Evolutionary conservation across 2,888 invertebrate genomes (phyloP).

Genomic region (Andrena minutula): DNA sequence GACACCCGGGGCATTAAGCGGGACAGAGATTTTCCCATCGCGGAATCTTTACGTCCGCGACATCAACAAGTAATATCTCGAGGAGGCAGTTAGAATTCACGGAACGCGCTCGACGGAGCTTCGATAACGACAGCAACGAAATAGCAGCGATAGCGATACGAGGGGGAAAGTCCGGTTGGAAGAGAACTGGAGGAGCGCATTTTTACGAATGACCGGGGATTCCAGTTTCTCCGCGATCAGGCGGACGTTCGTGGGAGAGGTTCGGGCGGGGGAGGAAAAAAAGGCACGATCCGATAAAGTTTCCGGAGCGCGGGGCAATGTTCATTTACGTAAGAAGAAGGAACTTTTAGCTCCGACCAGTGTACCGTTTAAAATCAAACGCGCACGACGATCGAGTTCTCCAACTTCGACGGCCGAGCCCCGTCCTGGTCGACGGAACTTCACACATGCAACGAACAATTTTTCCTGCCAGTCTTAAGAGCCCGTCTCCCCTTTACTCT

Average conservation of each 20-base stretch:
- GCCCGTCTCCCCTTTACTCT: conserved; percentile 32
- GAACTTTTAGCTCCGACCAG: conserved; percentile 21
- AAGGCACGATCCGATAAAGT: conserved; percentile 37
- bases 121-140: conserved; percentile 32
- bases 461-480: conserved; percentile 36
- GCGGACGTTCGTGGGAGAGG: neutral
- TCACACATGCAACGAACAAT: conserved; percentile 47
- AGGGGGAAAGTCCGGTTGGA: neutral
- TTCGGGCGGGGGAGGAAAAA: conserved; percentile 16
- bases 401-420: conserved; percentile 25
- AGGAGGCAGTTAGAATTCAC: conserved; percentile 1
- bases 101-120: neutral
- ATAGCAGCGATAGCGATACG: conserved; percentile 23
- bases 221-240: neutral
- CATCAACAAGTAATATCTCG: conserved; percentile 55
- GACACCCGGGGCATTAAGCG: neutral
- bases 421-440: conserved; percentile 31
- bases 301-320: conserved; percentile 17
- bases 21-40: conserved; percentile 8
- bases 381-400: conserved; percentile 39
- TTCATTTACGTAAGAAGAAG: conserved; percentile 50
- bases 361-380: conserved; percentile 52
- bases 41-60: conserved; percentile 6
- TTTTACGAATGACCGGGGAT: conserved; percentile 27
- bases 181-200: neutral